Conservation (phyloP, 1,140 invertebrate species). For the Polypedilum vanderplanki region DNA sequence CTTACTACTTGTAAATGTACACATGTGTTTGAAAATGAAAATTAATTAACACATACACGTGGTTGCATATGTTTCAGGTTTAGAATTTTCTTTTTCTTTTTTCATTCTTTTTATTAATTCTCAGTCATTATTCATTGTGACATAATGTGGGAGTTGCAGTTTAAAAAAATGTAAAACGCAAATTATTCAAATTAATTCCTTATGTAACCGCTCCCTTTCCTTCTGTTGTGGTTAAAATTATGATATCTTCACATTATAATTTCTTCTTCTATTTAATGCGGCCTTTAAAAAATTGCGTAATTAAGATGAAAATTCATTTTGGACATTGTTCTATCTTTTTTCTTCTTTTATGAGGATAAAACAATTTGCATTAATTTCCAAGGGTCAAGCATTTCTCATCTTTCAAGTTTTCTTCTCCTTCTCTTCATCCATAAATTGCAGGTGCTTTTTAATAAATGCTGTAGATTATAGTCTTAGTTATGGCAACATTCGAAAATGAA, state of each 20-base stretch:
- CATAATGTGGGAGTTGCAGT: background rate
- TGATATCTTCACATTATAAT: slow-evolving; percentile 4
- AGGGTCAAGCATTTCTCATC: background rate
- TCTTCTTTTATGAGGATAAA: slow-evolving; percentile 5
- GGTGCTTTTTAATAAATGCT: background rate
- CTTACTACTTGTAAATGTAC: background rate
- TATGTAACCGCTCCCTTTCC: background rate
- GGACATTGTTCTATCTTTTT: background rate
- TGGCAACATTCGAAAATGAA: background rate
- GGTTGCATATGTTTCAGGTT: background rate
- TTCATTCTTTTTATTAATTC: background rate
- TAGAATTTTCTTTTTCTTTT: background rate
- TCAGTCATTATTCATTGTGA: background rate
- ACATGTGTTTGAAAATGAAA: slow-evolving; percentile 1
- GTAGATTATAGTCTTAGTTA: slow-evolving; percentile 21
- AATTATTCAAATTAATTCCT: slow-evolving; percentile 29
- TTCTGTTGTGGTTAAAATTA: slow-evolving; percentile 5
- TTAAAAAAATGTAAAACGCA: background rate
- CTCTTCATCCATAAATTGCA: slow-evolving; percentile 17
- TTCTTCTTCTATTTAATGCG: background rate
- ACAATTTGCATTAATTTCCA: slow-evolving; percentile 24
- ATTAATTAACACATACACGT: background rate
- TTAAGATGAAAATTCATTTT: background rate
- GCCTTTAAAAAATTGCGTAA: background rate
- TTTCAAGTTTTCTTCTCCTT: background rate